Base-by-base conservation (phyloP, 1,140 invertebrate genomes). In the Diorhabda sublineata region DNA sequence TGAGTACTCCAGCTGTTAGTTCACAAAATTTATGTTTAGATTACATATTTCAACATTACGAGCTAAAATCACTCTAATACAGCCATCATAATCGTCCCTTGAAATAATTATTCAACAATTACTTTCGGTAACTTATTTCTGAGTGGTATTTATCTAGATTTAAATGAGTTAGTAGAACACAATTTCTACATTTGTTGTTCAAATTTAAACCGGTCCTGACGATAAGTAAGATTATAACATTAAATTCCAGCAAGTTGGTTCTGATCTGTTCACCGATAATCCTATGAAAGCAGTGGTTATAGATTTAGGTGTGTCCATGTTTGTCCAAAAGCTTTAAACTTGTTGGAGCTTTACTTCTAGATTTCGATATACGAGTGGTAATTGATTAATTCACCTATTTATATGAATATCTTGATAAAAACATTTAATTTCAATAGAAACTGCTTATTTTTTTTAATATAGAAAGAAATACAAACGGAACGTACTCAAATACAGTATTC, bases 231-330 rank as follows among this genome's bases (percentile, higher is more conserved):
- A 75, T 75, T 77, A 70, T 71, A 77, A 76, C 76, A 76, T 74
- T 71, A 76, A 75, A 76, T 79, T 76, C 71, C 66, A 67, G 70
- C 68, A 73, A 78, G 74, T 78, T 73, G 75, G 75, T 75, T 77
- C 69, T 76, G 76, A 78, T 78, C 74, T 77, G 73, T 74, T 75
- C 72, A 74, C 68, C 74, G 76, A 78, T 79, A 79, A 79, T 79
- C 76, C 78, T 64, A 66, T 76, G 74, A 74, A 74, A 78, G 74
- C 72, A 77, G 73, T 66, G 79, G 77, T 77, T 79, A 79, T 79
- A 78, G 78, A 80, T 79, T 80, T 80, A 79, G 78, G 78, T 80
- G 78, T 80, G 77, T 79, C 76, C 78, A 73, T 80, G 79, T 80
- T 80, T 80, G 78, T 78, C 75, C 78, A 77, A 77, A 67, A 74